A percentile compares a stretch with the other conserved stretches of the same genome.
Evolutionary conservation across 2,797 vertebrate species (phyloP).

Genomic region (Malacoctenus gilli): DNA sequence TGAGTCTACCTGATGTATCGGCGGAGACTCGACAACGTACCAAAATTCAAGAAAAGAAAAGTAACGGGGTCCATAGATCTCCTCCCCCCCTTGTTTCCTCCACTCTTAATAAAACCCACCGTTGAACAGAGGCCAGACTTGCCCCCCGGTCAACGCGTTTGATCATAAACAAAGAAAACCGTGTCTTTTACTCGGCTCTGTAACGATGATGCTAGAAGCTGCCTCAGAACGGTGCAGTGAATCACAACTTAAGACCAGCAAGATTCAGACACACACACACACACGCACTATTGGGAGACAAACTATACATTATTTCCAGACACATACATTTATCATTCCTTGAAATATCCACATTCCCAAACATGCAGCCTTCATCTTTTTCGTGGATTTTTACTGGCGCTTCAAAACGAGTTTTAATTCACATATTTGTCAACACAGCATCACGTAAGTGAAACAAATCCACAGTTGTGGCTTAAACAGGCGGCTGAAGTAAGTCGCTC

Average conservation of each 20-base stretch:
- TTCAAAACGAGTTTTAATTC: background rate
- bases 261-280: too few relatives aligned
- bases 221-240: background rate
- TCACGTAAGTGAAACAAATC: too few relatives aligned
- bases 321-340: too few relatives aligned
- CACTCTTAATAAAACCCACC: background rate
- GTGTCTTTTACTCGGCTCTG: background rate
- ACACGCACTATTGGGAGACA: too few relatives aligned
- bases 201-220: too few relatives aligned
- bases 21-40: background rate
- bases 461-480: too few relatives aligned
- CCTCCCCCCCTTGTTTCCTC: background rate
- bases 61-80: background rate
- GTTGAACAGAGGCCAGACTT: background rate
- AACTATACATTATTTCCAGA: too few relatives aligned
- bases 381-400: slow-evolving; percentile 1
- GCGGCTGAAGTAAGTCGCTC: slow-evolving; percentile 13
- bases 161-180: background rate
- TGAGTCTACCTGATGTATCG: background rate
- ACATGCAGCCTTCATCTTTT: slow-evolving; percentile 18
- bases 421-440: slow-evolving; percentile 6
- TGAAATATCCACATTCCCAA: too few relatives aligned
- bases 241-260: background rate
- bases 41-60: background rate
- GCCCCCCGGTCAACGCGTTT: background rate